These are phyloP conservation scores for Philonicus albiceps DNA, from an alignment of 2,888 invertebrate species.

Conservation along the genomic window DNA sequence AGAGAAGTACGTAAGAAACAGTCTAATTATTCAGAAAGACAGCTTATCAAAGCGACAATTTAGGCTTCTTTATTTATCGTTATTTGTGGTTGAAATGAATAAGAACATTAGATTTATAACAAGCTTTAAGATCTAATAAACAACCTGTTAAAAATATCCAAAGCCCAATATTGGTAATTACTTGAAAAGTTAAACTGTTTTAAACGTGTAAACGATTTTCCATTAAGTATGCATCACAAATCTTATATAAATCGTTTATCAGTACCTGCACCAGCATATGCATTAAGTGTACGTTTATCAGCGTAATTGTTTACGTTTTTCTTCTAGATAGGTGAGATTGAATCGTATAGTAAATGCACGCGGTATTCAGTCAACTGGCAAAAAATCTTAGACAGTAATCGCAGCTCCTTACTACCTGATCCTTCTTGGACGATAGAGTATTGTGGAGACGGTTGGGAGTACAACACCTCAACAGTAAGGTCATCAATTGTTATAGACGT, in stretches of 20 bases:
- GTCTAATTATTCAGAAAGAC: no score
- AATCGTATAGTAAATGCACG: conserved; percentile 73
- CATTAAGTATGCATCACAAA: no score
- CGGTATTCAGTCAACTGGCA: conserved; percentile 80
- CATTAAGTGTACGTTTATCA: background rate
- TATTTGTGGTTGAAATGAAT: no score
- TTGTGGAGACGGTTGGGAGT: conserved; percentile 83
- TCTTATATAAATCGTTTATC: no score
- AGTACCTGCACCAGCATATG: no score
- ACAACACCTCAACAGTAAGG: conserved; percentile 71
- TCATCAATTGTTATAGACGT: conserved; percentile 89
- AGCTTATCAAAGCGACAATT: no score
- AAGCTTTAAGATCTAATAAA: background rate
- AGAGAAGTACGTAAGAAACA: no score
- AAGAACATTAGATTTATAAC: no score
- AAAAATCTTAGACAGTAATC: conserved; percentile 61
- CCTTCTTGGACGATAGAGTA: conserved; percentile 71
- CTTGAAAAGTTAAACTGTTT: background rate
- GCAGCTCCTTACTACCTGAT: conserved; percentile 63
- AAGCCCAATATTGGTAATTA: background rate
- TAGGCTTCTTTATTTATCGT: no score
- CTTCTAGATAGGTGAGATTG: conserved; percentile 53
- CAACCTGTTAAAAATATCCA: background rate
- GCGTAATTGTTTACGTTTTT: background rate
- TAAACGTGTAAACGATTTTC: no score